Evolutionary conservation across 2,888 invertebrate genomes (phyloP), one percentile per base, ranked within the genome.

Genomic region (Drosophila anomalata): DNA sequence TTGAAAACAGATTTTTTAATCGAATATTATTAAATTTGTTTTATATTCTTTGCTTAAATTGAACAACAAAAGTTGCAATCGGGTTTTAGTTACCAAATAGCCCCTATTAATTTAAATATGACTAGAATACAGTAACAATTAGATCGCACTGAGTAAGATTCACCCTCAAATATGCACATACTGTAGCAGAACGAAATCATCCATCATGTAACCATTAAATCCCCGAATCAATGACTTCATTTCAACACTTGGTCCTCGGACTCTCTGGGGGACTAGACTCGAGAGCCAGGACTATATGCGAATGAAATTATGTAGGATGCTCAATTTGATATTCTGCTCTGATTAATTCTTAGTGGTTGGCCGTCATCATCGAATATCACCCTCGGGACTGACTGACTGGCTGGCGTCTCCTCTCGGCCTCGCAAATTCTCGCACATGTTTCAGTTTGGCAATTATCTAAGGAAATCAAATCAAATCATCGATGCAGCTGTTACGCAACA

Each of bases 381-480:
- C 76, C 81, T 42, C 36, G 76, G 56, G 78, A 50, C 48, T 4
- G 9, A 2, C 65, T 4, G 11, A 3, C 47, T 47, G 17, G 41
- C 20, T 47, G 24, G 41, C 20, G n/a, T 7, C 14, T 9, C 11
- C 20, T 42, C 42, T 48, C 26, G 24, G 57, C 24, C 48, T 56
- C 46, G 17, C 42, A 66, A 80, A 84, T 87, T 78, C 63, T 50
- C 54, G 76, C 88, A 85, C 76, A 85, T 87, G 85, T 63, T 62
- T 66, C 79, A 73, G 29, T 57, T 68, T 53, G 58, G 55, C 76
- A 73, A 73, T 73, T 73, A 73, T 75, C 73, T 70, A 52, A 59
- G 54, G 69, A 69, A 73, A 73, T 73, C 65, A 73, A 73, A 73
- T 73, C 65, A 73, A 85, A 79, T 87, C 82, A 81, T 36, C 54